A percentile compares a stretch with the other conserved stretches of the same genome.
Conservation (phyloP, 2,113 vertebrate genomes). For the Cavia aperea region DNA sequence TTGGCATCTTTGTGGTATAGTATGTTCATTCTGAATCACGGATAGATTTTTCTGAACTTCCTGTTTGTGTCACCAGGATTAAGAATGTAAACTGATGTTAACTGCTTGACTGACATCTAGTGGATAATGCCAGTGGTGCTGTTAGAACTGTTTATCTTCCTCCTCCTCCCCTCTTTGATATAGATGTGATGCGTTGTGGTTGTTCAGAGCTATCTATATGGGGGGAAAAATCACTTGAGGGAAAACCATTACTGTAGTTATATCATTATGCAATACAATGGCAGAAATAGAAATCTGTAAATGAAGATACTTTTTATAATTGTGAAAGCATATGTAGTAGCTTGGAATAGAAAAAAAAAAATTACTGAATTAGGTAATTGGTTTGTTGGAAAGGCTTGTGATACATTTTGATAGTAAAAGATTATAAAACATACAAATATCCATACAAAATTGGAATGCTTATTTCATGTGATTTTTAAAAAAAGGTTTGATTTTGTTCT, state of each 20-base stretch:
- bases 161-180: neutral
- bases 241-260: neutral
- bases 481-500: neutral
- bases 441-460: neutral
- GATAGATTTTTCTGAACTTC: neutral
- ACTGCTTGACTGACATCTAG: constrained; percentile 73
- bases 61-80: constrained; percentile 13
- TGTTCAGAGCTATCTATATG: neutral
- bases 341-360: neutral
- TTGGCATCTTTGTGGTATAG: neutral
- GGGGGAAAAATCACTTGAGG: neutral
- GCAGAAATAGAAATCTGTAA: neutral
- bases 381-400: neutral
- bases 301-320: neutral
- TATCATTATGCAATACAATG: neutral
- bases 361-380: neutral
- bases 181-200: too few species aligned
- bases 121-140: constrained; percentile 68
- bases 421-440: neutral
- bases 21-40: neutral
- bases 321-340: neutral
- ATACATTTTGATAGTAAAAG: neutral
- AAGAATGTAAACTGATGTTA: constrained; percentile 60
- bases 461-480: neutral
- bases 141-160: neutral